Conservation (phyloP, 2,888 invertebrate species). For the Venusia cambrica region DNA sequence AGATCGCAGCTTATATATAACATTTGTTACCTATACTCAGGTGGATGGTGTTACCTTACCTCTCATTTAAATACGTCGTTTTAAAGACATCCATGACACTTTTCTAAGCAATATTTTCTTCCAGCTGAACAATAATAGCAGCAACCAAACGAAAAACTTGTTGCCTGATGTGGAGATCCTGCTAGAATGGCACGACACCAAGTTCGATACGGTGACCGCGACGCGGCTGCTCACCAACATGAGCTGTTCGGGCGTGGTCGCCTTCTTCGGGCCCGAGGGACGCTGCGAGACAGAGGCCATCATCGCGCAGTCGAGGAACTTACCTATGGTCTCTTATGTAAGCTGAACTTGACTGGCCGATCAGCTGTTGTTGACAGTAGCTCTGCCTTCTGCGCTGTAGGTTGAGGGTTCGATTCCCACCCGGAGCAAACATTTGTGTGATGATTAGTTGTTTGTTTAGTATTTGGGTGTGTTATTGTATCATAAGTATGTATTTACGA, state of each 20-base stretch:
- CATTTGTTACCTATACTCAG: too few relatives aligned
- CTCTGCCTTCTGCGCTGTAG: too few relatives aligned
- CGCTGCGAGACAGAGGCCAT: constrained; percentile 97
- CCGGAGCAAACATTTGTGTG: too few relatives aligned
- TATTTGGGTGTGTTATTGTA: too few relatives aligned
- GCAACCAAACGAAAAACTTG: constrained; percentile 51
- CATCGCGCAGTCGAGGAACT: constrained; percentile 94
- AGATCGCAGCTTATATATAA: too few relatives aligned
- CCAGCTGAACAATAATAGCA: constrained; percentile 86
- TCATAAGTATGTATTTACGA: too few relatives aligned
- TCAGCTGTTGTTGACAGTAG: too few relatives aligned
- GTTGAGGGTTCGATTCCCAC: too few relatives aligned
- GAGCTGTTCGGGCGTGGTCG: constrained; percentile 93
- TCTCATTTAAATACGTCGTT: too few relatives aligned
- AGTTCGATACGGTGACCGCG: constrained; percentile 91
- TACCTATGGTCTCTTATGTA: constrained; percentile 98
- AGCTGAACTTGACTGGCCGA: too few relatives aligned
- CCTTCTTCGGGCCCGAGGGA: constrained; percentile 97
- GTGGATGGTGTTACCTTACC: too few relatives aligned
- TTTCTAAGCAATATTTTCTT: constrained; percentile 17
- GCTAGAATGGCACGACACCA: constrained; percentile 91
- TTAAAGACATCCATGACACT: not conserved
- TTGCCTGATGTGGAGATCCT: constrained; percentile 87
- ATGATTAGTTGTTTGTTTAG: too few relatives aligned
- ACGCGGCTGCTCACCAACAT: constrained; percentile 93